phyloP scores from a whole-genome alignment of 2,113 vertebrate species.

The Monopterus albus region DNA sequence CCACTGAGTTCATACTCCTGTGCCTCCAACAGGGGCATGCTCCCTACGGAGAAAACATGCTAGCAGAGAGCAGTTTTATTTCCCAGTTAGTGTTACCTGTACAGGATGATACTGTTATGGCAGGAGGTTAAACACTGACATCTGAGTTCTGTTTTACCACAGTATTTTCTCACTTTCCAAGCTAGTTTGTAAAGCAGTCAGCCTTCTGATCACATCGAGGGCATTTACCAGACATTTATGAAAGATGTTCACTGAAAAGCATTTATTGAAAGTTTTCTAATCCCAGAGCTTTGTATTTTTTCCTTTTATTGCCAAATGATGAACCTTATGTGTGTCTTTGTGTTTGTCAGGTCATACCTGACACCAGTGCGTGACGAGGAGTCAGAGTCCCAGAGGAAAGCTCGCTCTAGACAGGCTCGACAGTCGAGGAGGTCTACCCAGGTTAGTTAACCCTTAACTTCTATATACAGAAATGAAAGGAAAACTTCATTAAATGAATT shows the following conservation, averaged over 20 bases:
- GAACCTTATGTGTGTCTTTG: slow-evolving; percentile 1
- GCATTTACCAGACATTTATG: background rate
- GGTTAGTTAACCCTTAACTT: slow-evolving; percentile 74
- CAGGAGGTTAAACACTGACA: background rate
- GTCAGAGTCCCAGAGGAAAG: slow-evolving; percentile 98
- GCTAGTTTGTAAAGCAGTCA: no score
- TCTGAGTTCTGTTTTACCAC: background rate
- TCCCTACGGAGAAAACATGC: slow-evolving; percentile 9
- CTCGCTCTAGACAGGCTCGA: slow-evolving; percentile 96
- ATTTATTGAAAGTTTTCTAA: background rate
- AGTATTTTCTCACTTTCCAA: background rate
- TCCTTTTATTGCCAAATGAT: background rate
- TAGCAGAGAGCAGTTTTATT: slow-evolving; percentile 4
- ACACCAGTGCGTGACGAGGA: slow-evolving; percentile 99
- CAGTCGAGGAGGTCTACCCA: slow-evolving; percentile 98
- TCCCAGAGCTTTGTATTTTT: no score
- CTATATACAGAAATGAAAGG: no score
- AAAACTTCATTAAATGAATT: no score
- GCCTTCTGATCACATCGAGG: background rate
- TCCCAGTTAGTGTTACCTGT: background rate
- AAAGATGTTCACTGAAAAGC: background rate
- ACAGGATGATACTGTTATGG: background rate
- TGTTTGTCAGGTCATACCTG: slow-evolving; percentile 91
- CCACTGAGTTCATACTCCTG: slow-evolving; percentile 32
- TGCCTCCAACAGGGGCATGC: slow-evolving; percentile 25